A percentile compares a stretch with the other conserved stretches of the same genome.
These are phyloP conservation scores for Epinephelus lanceolatus DNA, from an alignment of 2,113 vertebrate genomes.

Conservation along the genomic window DNA sequence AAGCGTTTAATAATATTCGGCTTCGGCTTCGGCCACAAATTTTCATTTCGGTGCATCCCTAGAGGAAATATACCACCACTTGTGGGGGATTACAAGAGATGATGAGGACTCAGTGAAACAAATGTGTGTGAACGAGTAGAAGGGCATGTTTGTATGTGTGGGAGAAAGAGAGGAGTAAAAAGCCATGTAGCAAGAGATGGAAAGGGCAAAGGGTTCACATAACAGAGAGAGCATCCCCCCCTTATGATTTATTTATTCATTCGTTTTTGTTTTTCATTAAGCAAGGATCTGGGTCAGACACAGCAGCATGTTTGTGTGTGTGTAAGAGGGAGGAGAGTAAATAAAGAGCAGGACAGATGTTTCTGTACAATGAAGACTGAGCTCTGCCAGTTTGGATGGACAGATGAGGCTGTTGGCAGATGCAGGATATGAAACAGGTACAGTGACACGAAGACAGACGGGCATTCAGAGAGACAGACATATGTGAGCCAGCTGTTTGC, in stretches of 20 bases:
- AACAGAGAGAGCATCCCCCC: slow-evolving; percentile 5
- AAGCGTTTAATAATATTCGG: too few species aligned
- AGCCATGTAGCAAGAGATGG: background rate
- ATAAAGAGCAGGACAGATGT: background rate
- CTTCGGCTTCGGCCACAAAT: too few species aligned
- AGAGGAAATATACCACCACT: background rate
- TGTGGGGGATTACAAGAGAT: slow-evolving; percentile 32
- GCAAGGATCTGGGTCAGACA: slow-evolving; percentile 36
- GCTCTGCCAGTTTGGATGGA: background rate
- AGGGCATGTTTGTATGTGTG: background rate
- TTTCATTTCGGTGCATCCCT: too few species aligned
- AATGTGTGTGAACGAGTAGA: slow-evolving; percentile 14
- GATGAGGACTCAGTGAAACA: slow-evolving; percentile 19
- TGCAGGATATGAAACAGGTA: slow-evolving; percentile 29
- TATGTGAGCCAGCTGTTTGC: slow-evolving; percentile 56
- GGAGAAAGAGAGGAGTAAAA: background rate
- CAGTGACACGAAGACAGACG: slow-evolving; percentile 18
- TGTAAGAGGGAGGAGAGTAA: background rate
- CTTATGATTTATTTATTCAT: slow-evolving; percentile 54
- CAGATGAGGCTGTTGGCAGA: slow-evolving; percentile 23
- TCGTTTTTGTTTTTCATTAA: slow-evolving; percentile 48
- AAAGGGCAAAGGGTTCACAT: slow-evolving; percentile 23
- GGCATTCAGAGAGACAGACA: slow-evolving; percentile 25
- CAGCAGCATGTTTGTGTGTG: background rate
- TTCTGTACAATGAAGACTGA: background rate